Percentiles rank a stretch among this genome's conserved stretches.
Evolutionary conservation across 2,888 invertebrate genomes (phyloP).

Genomic region (Schrankia costaestrigalis): DNA sequence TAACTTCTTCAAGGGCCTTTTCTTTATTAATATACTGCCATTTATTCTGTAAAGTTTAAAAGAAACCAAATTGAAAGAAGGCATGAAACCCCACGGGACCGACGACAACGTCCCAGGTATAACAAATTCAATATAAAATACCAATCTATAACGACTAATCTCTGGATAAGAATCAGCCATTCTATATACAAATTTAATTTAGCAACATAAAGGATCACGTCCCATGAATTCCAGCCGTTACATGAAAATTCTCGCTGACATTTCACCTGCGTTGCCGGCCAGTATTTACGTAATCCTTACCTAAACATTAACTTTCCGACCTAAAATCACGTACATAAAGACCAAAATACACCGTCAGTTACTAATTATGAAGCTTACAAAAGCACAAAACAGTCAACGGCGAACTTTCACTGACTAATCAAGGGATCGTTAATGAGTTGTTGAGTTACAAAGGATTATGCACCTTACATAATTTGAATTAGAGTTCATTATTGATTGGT

Average conservation of each 20-base stretch:
- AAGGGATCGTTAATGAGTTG: slow-evolving; percentile 46
- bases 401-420: slow-evolving; percentile 50
- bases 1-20: no score
- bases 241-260: slow-evolving; percentile 43
- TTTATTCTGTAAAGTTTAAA: no score
- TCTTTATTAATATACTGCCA: no score
- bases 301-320: slow-evolving; percentile 12
- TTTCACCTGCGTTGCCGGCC: slow-evolving; percentile 27
- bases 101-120: no score
- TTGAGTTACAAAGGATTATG: slow-evolving; percentile 13
- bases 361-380: slow-evolving; percentile 41
- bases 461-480: slow-evolving; percentile 7
- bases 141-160: no score
- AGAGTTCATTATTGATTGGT: slow-evolving; percentile 5
- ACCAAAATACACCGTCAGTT: slow-evolving; percentile 9
- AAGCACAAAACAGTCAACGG: slow-evolving; percentile 48
- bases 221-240: slow-evolving; percentile 26
- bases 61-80: no score
- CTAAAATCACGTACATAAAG: slow-evolving; percentile 5
- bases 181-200: slow-evolving; percentile 27
- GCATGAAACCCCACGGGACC: no score
- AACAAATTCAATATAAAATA: no score
- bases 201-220: slow-evolving; percentile 21
- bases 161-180: no score
- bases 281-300: slow-evolving; percentile 6